Conservation (phyloP, 2,113 vertebrate species). For the Felis chaus region DNA sequence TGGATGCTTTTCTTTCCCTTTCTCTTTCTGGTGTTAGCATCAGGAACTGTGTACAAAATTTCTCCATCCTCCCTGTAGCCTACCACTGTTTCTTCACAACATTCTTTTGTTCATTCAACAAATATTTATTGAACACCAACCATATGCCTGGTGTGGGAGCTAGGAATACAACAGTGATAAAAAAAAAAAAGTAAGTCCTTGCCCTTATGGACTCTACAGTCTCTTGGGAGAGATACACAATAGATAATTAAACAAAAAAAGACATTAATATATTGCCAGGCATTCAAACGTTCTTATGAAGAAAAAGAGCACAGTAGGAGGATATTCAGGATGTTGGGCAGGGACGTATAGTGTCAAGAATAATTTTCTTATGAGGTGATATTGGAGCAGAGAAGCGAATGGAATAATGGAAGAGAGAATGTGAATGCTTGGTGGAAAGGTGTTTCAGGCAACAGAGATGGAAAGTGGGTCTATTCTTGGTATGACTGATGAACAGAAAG, state of each 20-base stretch:
- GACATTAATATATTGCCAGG: not conserved
- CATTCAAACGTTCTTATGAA: not conserved
- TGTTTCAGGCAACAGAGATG: not conserved
- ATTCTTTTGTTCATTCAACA: conserved; percentile 14
- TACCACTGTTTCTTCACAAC: not conserved
- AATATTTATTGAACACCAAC: conserved; percentile 7
- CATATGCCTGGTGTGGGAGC: not conserved
- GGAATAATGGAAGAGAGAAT: not conserved
- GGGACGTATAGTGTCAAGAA: not conserved
- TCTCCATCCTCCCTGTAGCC: not conserved
- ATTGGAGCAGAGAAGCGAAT: not conserved
- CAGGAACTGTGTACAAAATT: not conserved
- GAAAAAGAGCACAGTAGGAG: not conserved
- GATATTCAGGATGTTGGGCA: not conserved
- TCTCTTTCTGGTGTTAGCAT: not conserved
- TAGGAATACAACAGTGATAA: not conserved
- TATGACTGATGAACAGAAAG: not conserved
- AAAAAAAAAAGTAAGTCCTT: not conserved
- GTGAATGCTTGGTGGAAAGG: not conserved
- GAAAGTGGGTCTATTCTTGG: not conserved
- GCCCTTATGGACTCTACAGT: not conserved
- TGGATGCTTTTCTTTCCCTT: not conserved
- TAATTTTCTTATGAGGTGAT: not conserved
- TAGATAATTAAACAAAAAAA: conserved; percentile 37
- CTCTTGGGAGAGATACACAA: not conserved